Base-by-base conservation (phyloP, 2,888 invertebrate species). In the Pocota personata region DNA sequence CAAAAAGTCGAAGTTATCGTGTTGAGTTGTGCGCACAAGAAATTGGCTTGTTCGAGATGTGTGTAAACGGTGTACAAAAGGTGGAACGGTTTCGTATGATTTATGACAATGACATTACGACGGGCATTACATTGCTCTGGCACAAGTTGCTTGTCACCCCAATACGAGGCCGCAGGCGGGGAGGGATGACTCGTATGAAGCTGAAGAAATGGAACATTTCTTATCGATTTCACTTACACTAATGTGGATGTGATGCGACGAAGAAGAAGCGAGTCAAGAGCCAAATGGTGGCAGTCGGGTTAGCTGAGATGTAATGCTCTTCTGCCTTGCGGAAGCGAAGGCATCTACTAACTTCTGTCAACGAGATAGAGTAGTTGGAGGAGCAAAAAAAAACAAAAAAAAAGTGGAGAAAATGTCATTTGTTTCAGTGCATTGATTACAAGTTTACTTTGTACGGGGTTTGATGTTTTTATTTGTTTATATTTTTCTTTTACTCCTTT, bases 221-320 rank as follows among this genome's bases (percentile, higher is more conserved):
- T 79, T 84, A 84, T 80, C 71, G 84, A 79, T 84, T 84, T 80
- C 75, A 76, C 84, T 80, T 84, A 75, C 75, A 84, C 75, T 84
- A 80, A 84, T 84, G 84, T 66, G 60, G 46, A 69, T 62, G 64
- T 69, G 84, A 79, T 69, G 57, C 64, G 75, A 62, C 71, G 69
- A 19, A 50, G 50, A 52, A 55, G 30, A 35, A 64, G 32, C 57
- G 16, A 72, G 60, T 60, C 57, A 66, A 58, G 60, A 75, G 67
- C 60, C 73, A 80, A 80, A 14, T 46, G n/a, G 64, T 58, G 24
- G 52, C 19, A 40, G 64, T 30, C 60, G 57, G 32, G 57, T 30
- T 16, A 3, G 12, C 8, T 4, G 40, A 27, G 55, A 52, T 52
- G 52, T 40, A 2, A 19, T 35, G 57, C 35, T 32, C 35, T 24